Conservation (phyloP, 2,113 vertebrate species). For the Tupaia chinensis region DNA sequence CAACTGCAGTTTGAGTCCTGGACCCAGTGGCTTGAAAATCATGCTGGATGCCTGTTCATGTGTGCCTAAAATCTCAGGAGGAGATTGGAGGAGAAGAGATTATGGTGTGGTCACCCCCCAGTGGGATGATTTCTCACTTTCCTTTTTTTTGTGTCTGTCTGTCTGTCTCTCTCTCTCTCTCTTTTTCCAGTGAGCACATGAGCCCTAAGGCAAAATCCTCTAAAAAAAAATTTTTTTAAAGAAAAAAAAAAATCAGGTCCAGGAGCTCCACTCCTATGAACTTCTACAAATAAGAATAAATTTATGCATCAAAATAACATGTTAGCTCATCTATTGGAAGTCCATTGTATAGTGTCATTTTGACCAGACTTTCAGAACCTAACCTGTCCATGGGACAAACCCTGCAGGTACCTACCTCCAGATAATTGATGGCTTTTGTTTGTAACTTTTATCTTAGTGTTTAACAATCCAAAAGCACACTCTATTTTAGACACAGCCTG, state of each 20-base stretch:
- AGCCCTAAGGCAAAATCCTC: too few species aligned
- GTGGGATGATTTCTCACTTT: too few species aligned
- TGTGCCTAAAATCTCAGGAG: too few species aligned
- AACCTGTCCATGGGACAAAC: neutral
- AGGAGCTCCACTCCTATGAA: neutral
- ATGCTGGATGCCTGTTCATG: too few species aligned
- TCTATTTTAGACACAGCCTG: neutral
- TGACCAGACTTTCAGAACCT: neutral
- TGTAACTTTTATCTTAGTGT: neutral
- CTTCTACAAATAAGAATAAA: neutral
- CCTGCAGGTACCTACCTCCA: neutral
- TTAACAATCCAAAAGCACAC: neutral
- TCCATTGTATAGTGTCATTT: neutral
- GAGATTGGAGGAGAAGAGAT: too few species aligned
- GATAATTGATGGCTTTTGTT: neutral
- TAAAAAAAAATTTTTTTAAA: too few species aligned
- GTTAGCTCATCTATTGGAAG: neutral
- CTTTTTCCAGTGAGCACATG: too few species aligned
- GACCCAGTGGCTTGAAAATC: too few species aligned
- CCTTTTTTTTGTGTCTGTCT: too few species aligned
- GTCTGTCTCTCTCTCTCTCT: too few species aligned
- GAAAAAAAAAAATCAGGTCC: neutral
- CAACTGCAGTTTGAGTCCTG: too few species aligned
- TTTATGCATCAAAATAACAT: neutral
- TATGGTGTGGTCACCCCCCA: too few species aligned